phyloP scores from a whole-genome alignment of 2,888 invertebrate genomes.

The Pinctada fucata region DNA sequence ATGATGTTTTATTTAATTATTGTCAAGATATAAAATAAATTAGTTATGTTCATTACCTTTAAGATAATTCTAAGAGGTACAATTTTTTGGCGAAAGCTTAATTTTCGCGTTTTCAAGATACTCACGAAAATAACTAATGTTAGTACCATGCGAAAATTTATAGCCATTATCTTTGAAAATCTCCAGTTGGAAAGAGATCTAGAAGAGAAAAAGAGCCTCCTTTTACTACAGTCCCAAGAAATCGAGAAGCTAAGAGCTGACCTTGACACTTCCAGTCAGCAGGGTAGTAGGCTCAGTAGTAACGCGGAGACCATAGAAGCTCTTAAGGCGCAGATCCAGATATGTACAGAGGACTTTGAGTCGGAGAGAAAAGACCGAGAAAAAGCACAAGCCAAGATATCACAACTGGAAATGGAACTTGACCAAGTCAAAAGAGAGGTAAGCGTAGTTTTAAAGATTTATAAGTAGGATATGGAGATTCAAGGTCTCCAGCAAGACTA shows the following conservation, averaged over 20 bases:
- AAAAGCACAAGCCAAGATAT: constrained; percentile 59
- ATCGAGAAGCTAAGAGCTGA: constrained; percentile 34
- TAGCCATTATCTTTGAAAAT: too few species aligned
- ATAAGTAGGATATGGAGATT: too few species aligned
- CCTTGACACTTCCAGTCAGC: background rate
- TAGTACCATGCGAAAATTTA: too few species aligned
- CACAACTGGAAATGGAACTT: constrained; percentile 53
- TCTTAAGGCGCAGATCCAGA: constrained; percentile 68
- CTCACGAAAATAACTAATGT: too few species aligned
- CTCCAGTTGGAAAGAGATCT: constrained; percentile 43
- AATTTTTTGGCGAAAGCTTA: too few species aligned
- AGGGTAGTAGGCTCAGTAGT: constrained; percentile 21
- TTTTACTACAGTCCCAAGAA: constrained; percentile 38
- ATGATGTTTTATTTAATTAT: too few species aligned
- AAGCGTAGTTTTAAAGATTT: background rate
- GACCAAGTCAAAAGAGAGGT: constrained; percentile 44
- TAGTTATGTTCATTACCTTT: too few species aligned
- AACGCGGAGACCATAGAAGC: constrained; percentile 57
- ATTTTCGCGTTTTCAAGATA: too few species aligned
- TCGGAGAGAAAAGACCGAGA: constrained; percentile 68
- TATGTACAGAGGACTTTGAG: constrained; percentile 71
- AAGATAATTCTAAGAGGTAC: too few species aligned
- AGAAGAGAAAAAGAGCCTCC: constrained; percentile 39
- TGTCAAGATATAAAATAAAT: too few species aligned
- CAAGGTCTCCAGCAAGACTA: too few species aligned